Conservation (phyloP, 2,797 vertebrate species). For the Carduelis carduelis region DNA sequence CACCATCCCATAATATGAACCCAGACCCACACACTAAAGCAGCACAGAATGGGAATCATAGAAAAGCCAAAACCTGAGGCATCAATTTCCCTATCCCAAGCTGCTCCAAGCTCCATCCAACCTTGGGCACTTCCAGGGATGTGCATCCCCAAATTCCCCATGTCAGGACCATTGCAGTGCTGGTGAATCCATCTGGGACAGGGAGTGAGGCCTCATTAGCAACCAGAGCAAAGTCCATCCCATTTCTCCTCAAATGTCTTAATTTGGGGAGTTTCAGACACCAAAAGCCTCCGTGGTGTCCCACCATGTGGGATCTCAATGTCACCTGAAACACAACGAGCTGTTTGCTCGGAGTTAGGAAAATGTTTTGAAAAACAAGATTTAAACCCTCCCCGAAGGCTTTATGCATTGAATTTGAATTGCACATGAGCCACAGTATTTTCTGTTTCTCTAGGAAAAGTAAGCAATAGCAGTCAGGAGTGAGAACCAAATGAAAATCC, state of each 20-base stretch:
- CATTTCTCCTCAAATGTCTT: background rate
- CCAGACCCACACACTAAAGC: too few relatives aligned
- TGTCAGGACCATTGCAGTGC: background rate
- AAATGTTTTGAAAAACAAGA: constrained; percentile 37
- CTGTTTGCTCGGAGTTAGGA: background rate
- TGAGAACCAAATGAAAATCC: background rate
- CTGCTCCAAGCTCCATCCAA: fast-evolving
- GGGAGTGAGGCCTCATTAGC: background rate
- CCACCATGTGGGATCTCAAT: background rate
- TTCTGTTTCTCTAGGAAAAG: background rate
- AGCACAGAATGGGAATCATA: background rate
- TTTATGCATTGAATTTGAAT: constrained; percentile 1
- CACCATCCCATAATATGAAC: too few relatives aligned
- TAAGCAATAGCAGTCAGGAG: constrained; percentile 7
- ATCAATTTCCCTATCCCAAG: background rate
- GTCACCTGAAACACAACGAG: background rate
- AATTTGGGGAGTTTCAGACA: background rate
- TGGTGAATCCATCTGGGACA: background rate
- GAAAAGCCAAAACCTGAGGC: background rate
- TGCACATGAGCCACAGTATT: background rate
- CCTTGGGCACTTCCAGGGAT: fast-evolving
- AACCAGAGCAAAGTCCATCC: background rate
- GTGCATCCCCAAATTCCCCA: background rate
- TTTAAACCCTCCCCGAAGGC: background rate
- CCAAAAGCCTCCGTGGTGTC: background rate